Evolutionary conservation across 2,888 invertebrate genomes (phyloP).

Genomic region (Acrobasis repandana): DNA sequence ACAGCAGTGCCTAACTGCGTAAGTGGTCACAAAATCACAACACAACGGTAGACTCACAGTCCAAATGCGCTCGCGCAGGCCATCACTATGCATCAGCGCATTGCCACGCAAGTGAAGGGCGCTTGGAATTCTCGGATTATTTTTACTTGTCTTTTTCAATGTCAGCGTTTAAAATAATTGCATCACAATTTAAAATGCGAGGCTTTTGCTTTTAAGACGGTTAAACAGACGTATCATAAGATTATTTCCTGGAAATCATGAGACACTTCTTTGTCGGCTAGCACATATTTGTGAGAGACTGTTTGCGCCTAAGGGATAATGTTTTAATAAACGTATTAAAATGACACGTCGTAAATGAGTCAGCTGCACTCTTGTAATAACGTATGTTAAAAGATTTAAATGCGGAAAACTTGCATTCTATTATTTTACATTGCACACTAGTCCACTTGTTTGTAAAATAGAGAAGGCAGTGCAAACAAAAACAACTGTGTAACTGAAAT

Average conservation of each 20-base stretch:
- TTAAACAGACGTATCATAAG: slow-evolving; percentile 71
- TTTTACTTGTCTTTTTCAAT: slow-evolving; percentile 82
- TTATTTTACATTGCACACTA: too few species aligned
- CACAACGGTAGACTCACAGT: slow-evolving; percentile 54
- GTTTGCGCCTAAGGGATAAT: slow-evolving; percentile 30
- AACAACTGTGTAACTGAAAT: too few species aligned
- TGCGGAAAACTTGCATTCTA: too few species aligned
- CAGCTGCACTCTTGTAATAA: neutral
- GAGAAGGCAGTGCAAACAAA: too few species aligned
- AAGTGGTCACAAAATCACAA: slow-evolving; percentile 1
- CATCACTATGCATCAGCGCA: slow-evolving; percentile 79
- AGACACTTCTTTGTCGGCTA: slow-evolving; percentile 61
- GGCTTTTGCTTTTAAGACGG: slow-evolving; percentile 76
- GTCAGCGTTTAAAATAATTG: slow-evolving; percentile 83
- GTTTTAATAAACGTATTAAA: slow-evolving; percentile 29
- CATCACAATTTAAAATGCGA: slow-evolving; percentile 81
- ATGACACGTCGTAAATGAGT: slow-evolving; percentile 17
- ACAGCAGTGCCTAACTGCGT: slow-evolving; percentile 45
- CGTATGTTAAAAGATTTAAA: too few species aligned
- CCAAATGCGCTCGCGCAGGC: slow-evolving; percentile 65
- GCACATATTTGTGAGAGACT: slow-evolving; percentile 34
- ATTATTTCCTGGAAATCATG: slow-evolving; percentile 77
- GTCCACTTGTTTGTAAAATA: too few species aligned
- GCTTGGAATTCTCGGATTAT: slow-evolving; percentile 79
- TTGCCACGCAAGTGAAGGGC: slow-evolving; percentile 74